Evolutionary conservation across 2,113 vertebrate species (phyloP), one percentile per base, ranked within the genome.

Genomic region (Hirundichthys speculiger): DNA sequence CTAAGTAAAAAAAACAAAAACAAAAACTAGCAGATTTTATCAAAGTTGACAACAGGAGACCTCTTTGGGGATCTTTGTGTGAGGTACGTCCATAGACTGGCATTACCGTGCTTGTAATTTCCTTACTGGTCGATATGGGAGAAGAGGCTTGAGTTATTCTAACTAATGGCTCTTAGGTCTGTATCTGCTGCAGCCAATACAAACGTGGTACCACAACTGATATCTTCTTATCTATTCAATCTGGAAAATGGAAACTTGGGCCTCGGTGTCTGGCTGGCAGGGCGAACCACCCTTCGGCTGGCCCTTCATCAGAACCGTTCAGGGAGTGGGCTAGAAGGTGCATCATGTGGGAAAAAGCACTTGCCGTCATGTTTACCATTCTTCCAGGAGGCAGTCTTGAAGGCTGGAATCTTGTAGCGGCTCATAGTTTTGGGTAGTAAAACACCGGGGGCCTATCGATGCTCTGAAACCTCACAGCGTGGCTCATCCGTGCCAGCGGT

Each of bases 31-130:
- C 83, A 77, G 80, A 90, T 77, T 84, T 65, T 68, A 84, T 92
- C 76, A 88, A 87, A 60, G n/a, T 64, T 85, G 85, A 94, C 89
- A 93, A 92, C 84, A 78, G 82, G 58, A 75, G 64, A 80, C 76
- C 91, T 92, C 80, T 93, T 91, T 87, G 61, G 81, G 80, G 86
- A 91, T 71, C 74, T 82, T 54, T 86, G 78, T 92, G 92, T 93
- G 79, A 74, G 82, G 66, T 56, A 58, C 79, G 48, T 66, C 57
- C 55, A 65, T 51, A 69, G 58, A 71, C 68, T 66, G 73, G 79
- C 59, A 65, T 57, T 61, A 73, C 60, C 79, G 61, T 79, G 70
- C 76, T 82, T 86, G 61, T 75, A 77, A 89, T 82, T 80, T 85
- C 77, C 75, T 77, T 41, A 58, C 71, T 45, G 58, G 52, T 71